These are phyloP conservation scores for Nomada ruficornis DNA, from an alignment of 2,888 invertebrate genomes.

Conservation along the genomic window DNA sequence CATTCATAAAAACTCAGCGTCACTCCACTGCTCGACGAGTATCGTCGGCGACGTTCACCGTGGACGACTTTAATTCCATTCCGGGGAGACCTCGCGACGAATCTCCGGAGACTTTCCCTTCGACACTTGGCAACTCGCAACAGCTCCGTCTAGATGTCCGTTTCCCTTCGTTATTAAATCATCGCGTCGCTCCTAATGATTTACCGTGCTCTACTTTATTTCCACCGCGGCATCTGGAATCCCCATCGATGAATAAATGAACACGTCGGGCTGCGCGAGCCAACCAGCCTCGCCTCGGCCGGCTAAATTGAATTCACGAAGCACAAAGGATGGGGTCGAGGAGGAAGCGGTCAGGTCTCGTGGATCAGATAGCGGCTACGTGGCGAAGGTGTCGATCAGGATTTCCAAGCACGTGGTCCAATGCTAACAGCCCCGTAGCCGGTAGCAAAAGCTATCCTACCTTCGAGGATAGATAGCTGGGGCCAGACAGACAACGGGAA, in stretches of 20 bases:
- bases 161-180: slow-evolving; percentile 40
- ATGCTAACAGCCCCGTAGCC: slow-evolving; percentile 78
- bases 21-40: not conserved
- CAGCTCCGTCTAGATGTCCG: not conserved
- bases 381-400: slow-evolving; percentile 76
- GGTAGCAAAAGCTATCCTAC: slow-evolving; percentile 72
- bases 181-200: slow-evolving; percentile 41
- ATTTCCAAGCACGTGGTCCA: slow-evolving; percentile 82
- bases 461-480: slow-evolving; percentile 65
- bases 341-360: slow-evolving; percentile 60
- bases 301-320: slow-evolving; percentile 61
- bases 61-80: not conserved
- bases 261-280: slow-evolving; percentile 19
- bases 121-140: slow-evolving; percentile 3
- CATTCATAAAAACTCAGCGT: not conserved
- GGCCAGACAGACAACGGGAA: slow-evolving; percentile 60
- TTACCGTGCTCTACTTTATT: slow-evolving; percentile 45
- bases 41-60: not conserved
- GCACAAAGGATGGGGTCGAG: slow-evolving; percentile 48
- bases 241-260: slow-evolving; percentile 59
- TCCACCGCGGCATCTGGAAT: slow-evolving; percentile 20
- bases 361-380: slow-evolving; percentile 74
- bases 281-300: slow-evolving; percentile 8
- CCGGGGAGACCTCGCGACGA: too few species aligned
- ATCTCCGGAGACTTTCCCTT: not conserved